These are phyloP conservation scores for Thamnophis elegans DNA, from an alignment of 2,797 vertebrate genomes.

Conservation along the genomic window DNA sequence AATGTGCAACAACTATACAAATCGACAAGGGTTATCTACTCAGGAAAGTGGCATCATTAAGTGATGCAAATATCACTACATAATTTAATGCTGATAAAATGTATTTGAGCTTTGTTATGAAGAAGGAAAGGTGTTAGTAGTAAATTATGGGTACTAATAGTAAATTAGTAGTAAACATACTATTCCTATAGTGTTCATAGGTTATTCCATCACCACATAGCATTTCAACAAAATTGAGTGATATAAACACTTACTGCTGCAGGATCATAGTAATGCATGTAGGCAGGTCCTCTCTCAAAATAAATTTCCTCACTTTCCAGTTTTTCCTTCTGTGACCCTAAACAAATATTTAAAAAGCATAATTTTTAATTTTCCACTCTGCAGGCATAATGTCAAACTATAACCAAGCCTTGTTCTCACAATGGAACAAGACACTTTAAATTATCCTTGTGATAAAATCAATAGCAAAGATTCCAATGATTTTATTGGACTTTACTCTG, in stretches of 20 bases:
- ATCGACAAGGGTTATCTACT: background rate
- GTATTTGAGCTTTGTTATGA: background rate
- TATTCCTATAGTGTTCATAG: background rate
- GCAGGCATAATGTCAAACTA: background rate
- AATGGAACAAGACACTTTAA: background rate
- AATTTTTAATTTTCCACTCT: background rate
- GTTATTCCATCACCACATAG: background rate
- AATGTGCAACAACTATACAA: background rate
- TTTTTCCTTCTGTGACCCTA: conserved; percentile 95
- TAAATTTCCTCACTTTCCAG: conserved; percentile 97
- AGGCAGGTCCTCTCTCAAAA: conserved; percentile 91
- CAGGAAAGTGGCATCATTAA: background rate
- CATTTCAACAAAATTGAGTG: background rate
- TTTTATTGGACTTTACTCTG: background rate
- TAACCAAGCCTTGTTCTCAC: no score
- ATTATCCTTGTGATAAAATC: background rate
- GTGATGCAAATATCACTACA: background rate
- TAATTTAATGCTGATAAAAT: background rate
- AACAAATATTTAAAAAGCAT: conserved; percentile 20
- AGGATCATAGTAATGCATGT: conserved; percentile 93
- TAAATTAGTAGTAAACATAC: background rate
- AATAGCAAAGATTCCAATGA: background rate
- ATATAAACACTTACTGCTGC: conserved; percentile 77
- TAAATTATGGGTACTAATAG: background rate
- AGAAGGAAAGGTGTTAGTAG: background rate